These are phyloP conservation scores for Urocyon cinereoargenteus DNA, from an alignment of 2,797 vertebrate genomes.

Conservation along the genomic window DNA sequence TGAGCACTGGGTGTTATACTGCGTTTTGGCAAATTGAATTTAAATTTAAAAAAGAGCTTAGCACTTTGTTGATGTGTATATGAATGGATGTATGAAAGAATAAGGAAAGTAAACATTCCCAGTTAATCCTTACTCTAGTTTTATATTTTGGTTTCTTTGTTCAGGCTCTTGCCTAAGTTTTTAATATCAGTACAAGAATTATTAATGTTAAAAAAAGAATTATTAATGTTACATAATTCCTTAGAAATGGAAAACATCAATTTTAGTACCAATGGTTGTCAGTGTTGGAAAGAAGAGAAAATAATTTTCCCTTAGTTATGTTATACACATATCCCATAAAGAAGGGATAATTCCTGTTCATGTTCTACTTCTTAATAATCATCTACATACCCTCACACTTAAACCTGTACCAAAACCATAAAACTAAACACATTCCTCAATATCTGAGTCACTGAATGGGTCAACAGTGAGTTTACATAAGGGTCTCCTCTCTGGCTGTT, in stretches of 20 bases:
- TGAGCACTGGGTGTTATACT: too few species aligned
- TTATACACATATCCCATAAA: conserved; percentile 2
- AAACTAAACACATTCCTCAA: not conserved
- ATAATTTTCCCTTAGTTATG: conserved; percentile 21
- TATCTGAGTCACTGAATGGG: not conserved
- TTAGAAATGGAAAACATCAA: conserved; percentile 19
- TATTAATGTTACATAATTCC: not conserved
- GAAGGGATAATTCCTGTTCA: not conserved
- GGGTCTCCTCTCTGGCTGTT: not conserved
- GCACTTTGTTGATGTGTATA: not conserved
- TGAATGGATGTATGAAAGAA: not conserved
- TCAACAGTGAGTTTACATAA: not conserved
- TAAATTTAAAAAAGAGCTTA: not conserved
- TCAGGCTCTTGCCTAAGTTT: not conserved
- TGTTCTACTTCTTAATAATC: not conserved
- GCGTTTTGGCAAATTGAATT: too few species aligned
- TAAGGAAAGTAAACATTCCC: not conserved
- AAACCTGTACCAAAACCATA: not conserved
- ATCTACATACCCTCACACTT: not conserved
- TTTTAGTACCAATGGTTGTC: not conserved
- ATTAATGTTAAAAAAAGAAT: not conserved
- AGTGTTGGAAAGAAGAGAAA: not conserved
- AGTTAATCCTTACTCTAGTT: not conserved
- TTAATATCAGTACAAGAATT: not conserved
- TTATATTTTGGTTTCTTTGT: conserved; percentile 7